A percentile compares a stretch with the other conserved stretches of the same genome.
These are phyloP conservation scores for Nibea albiflora DNA, from an alignment of 2,113 vertebrate species.

Conservation along the genomic window DNA sequence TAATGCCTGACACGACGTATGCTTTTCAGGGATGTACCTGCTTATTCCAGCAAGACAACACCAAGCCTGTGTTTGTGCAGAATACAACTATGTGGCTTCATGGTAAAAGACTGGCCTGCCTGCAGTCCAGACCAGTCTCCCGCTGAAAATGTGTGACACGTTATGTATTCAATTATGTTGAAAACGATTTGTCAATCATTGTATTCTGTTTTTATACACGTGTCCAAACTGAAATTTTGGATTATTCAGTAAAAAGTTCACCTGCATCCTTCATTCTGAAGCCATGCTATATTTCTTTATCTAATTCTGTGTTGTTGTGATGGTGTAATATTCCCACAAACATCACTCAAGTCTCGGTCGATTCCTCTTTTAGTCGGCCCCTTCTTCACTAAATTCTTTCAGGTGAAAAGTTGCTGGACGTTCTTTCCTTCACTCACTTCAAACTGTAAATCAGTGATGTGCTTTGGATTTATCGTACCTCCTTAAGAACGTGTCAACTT, in stretches of 20 bases:
- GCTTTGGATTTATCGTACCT: slow-evolving; percentile 8
- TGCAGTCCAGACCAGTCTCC: too few species aligned
- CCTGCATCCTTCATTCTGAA: background rate
- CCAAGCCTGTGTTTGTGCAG: too few species aligned
- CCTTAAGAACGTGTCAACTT: background rate
- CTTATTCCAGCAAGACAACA: too few species aligned
- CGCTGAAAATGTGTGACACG: too few species aligned
- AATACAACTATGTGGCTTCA: too few species aligned
- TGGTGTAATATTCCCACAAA: slow-evolving; percentile 16
- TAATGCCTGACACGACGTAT: too few species aligned
- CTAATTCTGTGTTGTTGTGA: background rate
- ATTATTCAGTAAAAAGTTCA: background rate
- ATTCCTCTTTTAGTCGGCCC: background rate
- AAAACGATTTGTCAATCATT: too few species aligned
- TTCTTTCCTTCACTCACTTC: background rate
- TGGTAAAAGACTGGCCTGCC: too few species aligned
- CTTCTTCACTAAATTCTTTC: background rate
- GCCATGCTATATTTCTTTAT: background rate
- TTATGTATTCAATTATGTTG: too few species aligned
- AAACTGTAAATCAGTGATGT: slow-evolving; percentile 26
- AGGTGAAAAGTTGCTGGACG: background rate
- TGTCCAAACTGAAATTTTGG: background rate
- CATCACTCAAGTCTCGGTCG: background rate
- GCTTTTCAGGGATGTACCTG: too few species aligned
- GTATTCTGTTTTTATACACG: background rate